These are phyloP conservation scores for Cataglyphis altisquamis DNA, from an alignment of 2,888 invertebrate species.

Conservation along the genomic window DNA sequence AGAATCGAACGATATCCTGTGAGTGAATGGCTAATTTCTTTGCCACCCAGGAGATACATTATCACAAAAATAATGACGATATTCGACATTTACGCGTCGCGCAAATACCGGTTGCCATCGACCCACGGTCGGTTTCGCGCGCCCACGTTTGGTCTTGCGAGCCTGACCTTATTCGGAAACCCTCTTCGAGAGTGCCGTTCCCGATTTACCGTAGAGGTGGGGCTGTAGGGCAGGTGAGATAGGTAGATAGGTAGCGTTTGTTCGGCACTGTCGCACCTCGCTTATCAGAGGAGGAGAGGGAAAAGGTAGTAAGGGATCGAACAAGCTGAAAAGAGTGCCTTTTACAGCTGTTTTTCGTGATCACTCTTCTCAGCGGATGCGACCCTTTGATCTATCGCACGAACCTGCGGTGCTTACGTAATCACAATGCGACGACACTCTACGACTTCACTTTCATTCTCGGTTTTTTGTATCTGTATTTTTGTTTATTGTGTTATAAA, in stretches of 20 bases:
- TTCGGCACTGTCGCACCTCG: neutral
- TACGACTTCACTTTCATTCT: neutral
- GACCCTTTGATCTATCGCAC: constrained; percentile 6
- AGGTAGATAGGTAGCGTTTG: constrained; percentile 44
- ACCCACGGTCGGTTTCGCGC: constrained; percentile 68
- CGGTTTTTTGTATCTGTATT: constrained; percentile 6
- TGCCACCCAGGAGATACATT: neutral
- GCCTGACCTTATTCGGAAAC: constrained; percentile 85
- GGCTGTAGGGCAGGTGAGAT: constrained; percentile 58
- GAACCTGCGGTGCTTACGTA: constrained; percentile 26
- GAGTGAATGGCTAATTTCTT: neutral
- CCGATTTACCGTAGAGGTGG: constrained; percentile 71
- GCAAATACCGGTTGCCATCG: constrained; percentile 71
- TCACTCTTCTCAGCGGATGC: constrained; percentile 14
- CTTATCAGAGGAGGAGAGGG: neutral
- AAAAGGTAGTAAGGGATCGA: neutral
- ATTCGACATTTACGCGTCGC: constrained; percentile 67
- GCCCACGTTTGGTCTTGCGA: constrained; percentile 80
- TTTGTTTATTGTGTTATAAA: neutral
- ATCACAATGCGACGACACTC: constrained; percentile 5
- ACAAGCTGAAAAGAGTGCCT: neutral
- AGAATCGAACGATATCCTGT: neutral
- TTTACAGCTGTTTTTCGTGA: constrained; percentile 43
- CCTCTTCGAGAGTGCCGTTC: constrained; percentile 82
- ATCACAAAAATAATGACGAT: constrained; percentile 55